A percentile compares a stretch with the other conserved stretches of the same genome.
Conservation (phyloP, 2,113 vertebrate species). For the Mesembrinibis cayennensis region DNA sequence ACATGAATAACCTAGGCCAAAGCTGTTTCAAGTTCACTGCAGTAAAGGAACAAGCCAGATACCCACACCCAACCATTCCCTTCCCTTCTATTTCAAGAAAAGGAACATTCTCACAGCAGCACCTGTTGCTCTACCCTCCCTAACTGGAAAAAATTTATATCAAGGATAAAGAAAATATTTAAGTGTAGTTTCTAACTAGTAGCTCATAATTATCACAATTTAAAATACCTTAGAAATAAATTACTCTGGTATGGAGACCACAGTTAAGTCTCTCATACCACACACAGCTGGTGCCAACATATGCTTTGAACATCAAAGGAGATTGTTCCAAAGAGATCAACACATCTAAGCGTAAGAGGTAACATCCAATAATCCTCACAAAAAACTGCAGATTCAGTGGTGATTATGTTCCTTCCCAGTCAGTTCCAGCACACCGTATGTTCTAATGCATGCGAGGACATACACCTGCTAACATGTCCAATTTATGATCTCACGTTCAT, state of each 20-base stretch:
- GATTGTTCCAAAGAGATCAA: not conserved
- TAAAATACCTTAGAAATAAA: not conserved
- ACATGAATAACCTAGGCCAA: not conserved
- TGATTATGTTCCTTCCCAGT: not conserved
- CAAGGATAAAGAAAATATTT: not conserved
- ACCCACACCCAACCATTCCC: not conserved
- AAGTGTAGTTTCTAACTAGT: not conserved
- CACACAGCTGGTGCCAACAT: not conserved
- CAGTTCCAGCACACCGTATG: not conserved
- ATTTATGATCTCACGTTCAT: accelerated
- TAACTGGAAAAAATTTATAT: not conserved
- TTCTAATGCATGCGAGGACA: not conserved
- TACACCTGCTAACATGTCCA: not conserved
- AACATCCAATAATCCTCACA: not conserved
- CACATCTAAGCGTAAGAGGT: not conserved
- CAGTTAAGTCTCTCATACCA: not conserved
- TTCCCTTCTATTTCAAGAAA: not conserved
- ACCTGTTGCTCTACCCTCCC: not conserved
- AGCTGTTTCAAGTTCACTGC: not conserved
- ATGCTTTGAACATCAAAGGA: not conserved
- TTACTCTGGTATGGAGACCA: not conserved
- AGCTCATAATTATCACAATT: not conserved
- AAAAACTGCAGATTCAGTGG: not conserved
- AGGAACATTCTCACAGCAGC: not conserved
- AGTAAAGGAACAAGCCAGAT: not conserved